These are phyloP conservation scores for Oligia strigilis DNA, from an alignment of 2,888 invertebrate species.

Conservation along the genomic window DNA sequence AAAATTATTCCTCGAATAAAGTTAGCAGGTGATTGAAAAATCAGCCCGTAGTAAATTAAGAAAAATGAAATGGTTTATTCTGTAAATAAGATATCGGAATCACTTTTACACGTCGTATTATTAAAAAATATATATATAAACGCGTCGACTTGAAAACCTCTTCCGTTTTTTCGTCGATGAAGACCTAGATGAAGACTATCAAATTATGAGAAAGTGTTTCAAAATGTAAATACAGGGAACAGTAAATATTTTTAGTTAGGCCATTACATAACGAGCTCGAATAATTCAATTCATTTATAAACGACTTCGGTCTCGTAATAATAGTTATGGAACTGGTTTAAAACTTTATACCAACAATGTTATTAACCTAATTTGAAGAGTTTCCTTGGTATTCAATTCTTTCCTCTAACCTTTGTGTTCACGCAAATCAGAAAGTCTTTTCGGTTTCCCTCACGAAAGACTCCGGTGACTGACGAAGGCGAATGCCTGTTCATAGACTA, in stretches of 20 bases:
- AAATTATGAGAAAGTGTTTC: background rate
- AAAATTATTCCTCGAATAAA: no score
- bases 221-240: background rate
- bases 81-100: no score
- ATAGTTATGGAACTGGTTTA: slow-evolving; percentile 50
- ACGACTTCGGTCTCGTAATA: slow-evolving; percentile 40
- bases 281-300: slow-evolving; percentile 44
- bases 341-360: slow-evolving; percentile 62
- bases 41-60: background rate
- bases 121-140: background rate
- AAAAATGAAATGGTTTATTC: no score
- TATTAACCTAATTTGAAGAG: slow-evolving; percentile 66
- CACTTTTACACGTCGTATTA: background rate
- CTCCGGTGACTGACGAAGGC: slow-evolving; percentile 26
- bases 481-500: slow-evolving; percentile 56
- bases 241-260: slow-evolving; percentile 12
- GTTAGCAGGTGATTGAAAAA: no score
- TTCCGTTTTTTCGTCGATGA: no score
- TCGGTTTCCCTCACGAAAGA: slow-evolving; percentile 62
- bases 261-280: slow-evolving; percentile 25
- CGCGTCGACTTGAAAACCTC: no score
- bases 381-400: slow-evolving; percentile 58
- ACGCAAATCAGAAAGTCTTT: slow-evolving; percentile 71
- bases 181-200: background rate
- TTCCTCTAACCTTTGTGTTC: slow-evolving; percentile 60